phyloP scores from a whole-genome alignment of 2,888 invertebrate genomes.

The Eudasyphora cyanicolor region DNA sequence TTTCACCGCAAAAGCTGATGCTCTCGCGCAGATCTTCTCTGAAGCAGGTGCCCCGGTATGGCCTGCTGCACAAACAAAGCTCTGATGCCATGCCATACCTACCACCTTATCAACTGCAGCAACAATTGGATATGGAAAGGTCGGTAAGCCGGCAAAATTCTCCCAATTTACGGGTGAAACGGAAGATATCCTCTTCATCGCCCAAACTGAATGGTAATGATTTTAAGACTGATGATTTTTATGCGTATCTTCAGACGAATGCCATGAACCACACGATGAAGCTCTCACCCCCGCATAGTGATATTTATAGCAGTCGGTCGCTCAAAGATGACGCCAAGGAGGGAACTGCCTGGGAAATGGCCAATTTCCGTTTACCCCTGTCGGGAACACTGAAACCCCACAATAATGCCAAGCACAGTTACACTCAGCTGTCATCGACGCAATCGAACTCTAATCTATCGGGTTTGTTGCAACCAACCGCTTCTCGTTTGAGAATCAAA shows the following conservation, averaged over 20 bases:
- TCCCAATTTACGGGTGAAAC: constrained; percentile 73
- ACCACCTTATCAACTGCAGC: constrained; percentile 36
- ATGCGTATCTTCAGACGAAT: constrained; percentile 68
- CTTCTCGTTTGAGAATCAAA: constrained; percentile 67
- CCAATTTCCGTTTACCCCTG: constrained; percentile 74
- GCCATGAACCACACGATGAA: constrained; percentile 31
- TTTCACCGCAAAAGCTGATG: constrained; percentile 70
- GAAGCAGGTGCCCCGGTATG: constrained; percentile 71
- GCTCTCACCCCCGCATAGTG: constrained; percentile 53
- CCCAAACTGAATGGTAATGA: constrained; percentile 75
- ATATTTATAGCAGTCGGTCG: constrained; percentile 73
- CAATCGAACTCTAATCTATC: constrained; percentile 75
- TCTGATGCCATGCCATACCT: constrained; percentile 65
- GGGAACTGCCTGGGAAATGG: constrained; percentile 72
- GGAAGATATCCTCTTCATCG: constrained; percentile 78
- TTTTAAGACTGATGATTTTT: constrained; percentile 68
- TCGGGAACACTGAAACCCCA: constrained; percentile 74
- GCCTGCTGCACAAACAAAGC: constrained; percentile 70
- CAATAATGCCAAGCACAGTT: constrained; percentile 63
- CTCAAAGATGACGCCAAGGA: constrained; percentile 68
- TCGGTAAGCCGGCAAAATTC: constrained; percentile 61
- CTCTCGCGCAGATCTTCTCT: constrained; percentile 72
- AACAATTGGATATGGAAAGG: constrained; percentile 32
- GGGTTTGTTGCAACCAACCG: constrained; percentile 71
- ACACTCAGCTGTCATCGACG: constrained; percentile 67